Percentiles rank a stretch among this genome's conserved stretches.
Conservation (phyloP, 2,888 invertebrate genomes). For the Zele albiditarsus region DNA sequence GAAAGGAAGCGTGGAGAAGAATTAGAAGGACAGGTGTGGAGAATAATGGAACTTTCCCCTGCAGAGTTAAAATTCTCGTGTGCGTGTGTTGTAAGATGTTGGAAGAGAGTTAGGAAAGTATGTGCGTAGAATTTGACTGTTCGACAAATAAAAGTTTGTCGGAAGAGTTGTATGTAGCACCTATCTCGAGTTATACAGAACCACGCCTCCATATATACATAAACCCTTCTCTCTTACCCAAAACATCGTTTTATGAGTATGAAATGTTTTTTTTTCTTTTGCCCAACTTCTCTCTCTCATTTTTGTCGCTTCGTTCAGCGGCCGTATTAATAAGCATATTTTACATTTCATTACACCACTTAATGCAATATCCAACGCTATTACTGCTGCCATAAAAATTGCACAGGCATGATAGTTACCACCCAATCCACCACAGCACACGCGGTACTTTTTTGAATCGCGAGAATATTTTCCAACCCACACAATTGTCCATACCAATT, state of each 20-base stretch:
- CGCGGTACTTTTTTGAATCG: constrained; percentile 25
- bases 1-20: too few species aligned
- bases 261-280: constrained; percentile 42
- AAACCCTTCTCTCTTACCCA: too few species aligned
- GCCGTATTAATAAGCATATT: constrained; percentile 68
- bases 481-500: constrained; percentile 35
- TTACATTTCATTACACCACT: constrained; percentile 70
- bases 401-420: constrained; percentile 34
- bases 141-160: too few species aligned
- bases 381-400: constrained; percentile 60
- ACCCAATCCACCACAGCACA: constrained; percentile 2
- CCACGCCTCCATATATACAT: too few species aligned
- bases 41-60: too few species aligned
- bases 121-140: too few species aligned
- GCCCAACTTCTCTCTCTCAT: background rate
- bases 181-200: too few species aligned
- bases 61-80: too few species aligned
- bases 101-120: too few species aligned
- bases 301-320: constrained; percentile 32
- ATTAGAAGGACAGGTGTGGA: too few species aligned
- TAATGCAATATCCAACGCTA: constrained; percentile 61
- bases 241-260: constrained; percentile 45
- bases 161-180: too few species aligned
- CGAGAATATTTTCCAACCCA: constrained; percentile 15
- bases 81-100: too few species aligned